Base-by-base conservation (phyloP, 2,113 vertebrate genomes). In the Picathartes gymnocephalus region DNA sequence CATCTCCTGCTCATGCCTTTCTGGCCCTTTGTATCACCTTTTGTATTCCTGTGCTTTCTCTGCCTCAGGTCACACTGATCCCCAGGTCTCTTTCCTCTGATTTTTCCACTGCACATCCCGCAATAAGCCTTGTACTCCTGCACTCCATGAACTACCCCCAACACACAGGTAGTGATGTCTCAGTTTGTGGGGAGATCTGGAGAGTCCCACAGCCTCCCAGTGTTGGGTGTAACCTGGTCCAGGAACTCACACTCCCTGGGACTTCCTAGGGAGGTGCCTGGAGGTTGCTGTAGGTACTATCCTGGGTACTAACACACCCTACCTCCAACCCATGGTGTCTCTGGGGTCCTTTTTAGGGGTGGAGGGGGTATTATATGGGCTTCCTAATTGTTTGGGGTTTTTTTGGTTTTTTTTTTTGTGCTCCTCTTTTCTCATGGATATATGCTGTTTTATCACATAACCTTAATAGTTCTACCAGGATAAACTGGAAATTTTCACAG, bases 121-220 rank as follows among this genome's bases (percentile, higher is more conserved):
- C 16, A 50, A 8, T 24, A 30, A 35, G 3, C 6, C 25, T 33
- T 56, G 7, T 61, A 33, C 12, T 35, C 4, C 18, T 61, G 9
- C 5, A 33, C 5, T 5, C 13, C 10, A 10, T n/a, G 25, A 78
- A 54, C 13, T 42, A 16, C 5, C 7, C 5, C 1, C 1, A 7
- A 37, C 8, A n/a, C 3, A 17, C 0, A 0, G 12, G 9, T 12
- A 30, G 16, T 39, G 16, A 25, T 2, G 5, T 7, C 13, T 51
- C 18, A 35, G 35, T 35, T 73, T 81, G 17, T 65, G 9, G 31
- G 20, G n/a, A 56, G 21, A 51, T 13, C 6, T 4, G 4, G 19
- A 84, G 35, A 58, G 6, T 2, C 1, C 3, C 9, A 10, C 1
- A 20, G 17, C 11, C 9, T 61, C 24, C 35, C 0, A 2, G 6